These are phyloP conservation scores for Sorex fumeus DNA, from an alignment of 2,113 vertebrate species.

Conservation along the genomic window DNA sequence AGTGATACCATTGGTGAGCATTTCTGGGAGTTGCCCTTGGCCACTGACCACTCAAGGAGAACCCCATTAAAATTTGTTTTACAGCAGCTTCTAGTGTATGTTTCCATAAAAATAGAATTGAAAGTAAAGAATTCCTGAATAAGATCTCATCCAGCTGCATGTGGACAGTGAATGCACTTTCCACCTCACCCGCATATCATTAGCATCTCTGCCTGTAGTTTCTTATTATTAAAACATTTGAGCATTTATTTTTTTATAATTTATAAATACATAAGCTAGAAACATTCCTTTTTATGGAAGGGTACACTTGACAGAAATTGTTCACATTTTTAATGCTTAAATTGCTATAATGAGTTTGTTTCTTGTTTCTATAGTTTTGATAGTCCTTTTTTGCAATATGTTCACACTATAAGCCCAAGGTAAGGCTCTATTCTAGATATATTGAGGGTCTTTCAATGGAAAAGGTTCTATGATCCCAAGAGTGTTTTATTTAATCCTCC, in stretches of 20 bases:
- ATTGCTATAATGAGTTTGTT: conserved; percentile 31
- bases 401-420: background rate
- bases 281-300: conserved; percentile 29
- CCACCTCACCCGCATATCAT: background rate
- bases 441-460: background rate
- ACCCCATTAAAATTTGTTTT: no score
- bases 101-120: background rate
- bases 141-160: background rate
- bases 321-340: background rate
- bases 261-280: conserved; percentile 61
- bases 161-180: background rate
- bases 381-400: background rate
- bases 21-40: no score
- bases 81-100: no score
- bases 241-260: background rate
- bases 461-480: background rate
- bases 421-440: background rate
- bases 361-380: background rate
- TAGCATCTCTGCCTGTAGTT: background rate
- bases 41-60: no score
- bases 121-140: background rate
- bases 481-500: background rate
- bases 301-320: no score
- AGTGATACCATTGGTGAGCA: no score
- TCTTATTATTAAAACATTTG: background rate